These are phyloP conservation scores for Agrotis clavis DNA, from an alignment of 2,888 invertebrate genomes.

Conservation along the genomic window DNA sequence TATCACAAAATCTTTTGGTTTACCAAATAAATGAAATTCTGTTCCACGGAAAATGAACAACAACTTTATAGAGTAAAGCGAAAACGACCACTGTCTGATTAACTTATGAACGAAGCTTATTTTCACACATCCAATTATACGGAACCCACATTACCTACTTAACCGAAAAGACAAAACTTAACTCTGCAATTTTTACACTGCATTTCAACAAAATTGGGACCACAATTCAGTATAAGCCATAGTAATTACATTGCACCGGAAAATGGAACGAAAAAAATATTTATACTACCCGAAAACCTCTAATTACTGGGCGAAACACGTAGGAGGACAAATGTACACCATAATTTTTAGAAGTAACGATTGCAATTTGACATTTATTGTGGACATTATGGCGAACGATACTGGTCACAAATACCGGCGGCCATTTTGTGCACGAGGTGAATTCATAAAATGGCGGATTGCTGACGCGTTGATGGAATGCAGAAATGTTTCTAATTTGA, in stretches of 20 bases:
- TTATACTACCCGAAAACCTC: conserved; percentile 63
- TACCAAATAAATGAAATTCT: neutral
- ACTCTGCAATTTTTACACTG: conserved; percentile 30
- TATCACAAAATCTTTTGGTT: neutral
- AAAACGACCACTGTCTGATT: conserved; percentile 20
- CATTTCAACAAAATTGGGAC: conserved; percentile 35
- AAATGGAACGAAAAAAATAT: conserved; percentile 54
- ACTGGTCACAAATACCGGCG: conserved; percentile 77
- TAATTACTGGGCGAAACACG: conserved; percentile 87
- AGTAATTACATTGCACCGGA: conserved; percentile 60
- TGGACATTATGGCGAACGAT: conserved; percentile 84
- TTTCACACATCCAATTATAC: conserved; percentile 32
- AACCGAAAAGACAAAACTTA: conserved; percentile 1
- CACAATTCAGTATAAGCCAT: conserved; percentile 40
- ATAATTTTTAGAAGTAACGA: conserved; percentile 88
- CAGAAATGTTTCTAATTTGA: conserved; percentile 25
- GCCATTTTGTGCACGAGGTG: conserved; percentile 83
- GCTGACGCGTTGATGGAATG: conserved; percentile 64
- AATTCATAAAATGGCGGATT: conserved; percentile 82
- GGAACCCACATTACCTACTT: conserved; percentile 1
- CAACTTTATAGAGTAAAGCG: conserved; percentile 8
- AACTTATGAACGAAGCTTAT: conserved; percentile 21
- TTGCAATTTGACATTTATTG: conserved; percentile 88
- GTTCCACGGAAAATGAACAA: neutral
- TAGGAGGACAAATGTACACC: conserved; percentile 78